Evolutionary conservation across 2,888 invertebrate species (phyloP).

Genomic region (Plagodis pulveraria): DNA sequence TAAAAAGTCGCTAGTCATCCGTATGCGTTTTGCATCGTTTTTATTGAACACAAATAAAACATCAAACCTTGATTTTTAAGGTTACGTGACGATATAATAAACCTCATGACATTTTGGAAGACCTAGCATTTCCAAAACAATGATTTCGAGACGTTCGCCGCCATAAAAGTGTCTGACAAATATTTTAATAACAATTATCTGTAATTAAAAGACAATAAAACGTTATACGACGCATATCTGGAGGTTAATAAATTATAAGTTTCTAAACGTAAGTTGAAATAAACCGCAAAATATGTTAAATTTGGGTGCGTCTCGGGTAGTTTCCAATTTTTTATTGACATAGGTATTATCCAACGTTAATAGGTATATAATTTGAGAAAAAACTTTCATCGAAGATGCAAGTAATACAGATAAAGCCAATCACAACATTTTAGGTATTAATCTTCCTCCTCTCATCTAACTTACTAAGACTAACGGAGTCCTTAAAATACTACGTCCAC

Average conservation of each 20-base stretch:
- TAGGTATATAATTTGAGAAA: no score
- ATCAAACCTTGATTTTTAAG: slow-evolving; percentile 22
- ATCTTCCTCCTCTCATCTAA: no score
- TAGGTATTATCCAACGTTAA: no score
- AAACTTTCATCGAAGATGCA: no score
- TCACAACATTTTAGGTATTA: no score
- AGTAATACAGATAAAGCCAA: no score
- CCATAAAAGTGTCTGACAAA: slow-evolving; percentile 20
- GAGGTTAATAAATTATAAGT: slow-evolving; percentile 19
- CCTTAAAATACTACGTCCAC: no score
- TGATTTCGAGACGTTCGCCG: slow-evolving; percentile 12
- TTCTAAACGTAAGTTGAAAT: neutral
- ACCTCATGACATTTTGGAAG: slow-evolving; percentile 22
- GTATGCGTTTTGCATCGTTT: neutral
- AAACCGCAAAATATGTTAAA: neutral
- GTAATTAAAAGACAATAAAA: slow-evolving; percentile 26
- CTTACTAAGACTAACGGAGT: no score
- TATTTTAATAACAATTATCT: slow-evolving; percentile 18
- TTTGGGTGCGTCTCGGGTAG: neutral
- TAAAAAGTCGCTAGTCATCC: no score
- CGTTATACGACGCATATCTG: slow-evolving; percentile 16
- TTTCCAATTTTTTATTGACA: neutral
- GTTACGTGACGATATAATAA: slow-evolving; percentile 22
- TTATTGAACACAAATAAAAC: slow-evolving; percentile 9
- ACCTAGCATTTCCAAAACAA: slow-evolving; percentile 16